A percentile compares a stretch with the other conserved stretches of the same genome.
phyloP scores from a whole-genome alignment of 1,140 invertebrate genomes.

The Drosophila subobscura region DNA sequence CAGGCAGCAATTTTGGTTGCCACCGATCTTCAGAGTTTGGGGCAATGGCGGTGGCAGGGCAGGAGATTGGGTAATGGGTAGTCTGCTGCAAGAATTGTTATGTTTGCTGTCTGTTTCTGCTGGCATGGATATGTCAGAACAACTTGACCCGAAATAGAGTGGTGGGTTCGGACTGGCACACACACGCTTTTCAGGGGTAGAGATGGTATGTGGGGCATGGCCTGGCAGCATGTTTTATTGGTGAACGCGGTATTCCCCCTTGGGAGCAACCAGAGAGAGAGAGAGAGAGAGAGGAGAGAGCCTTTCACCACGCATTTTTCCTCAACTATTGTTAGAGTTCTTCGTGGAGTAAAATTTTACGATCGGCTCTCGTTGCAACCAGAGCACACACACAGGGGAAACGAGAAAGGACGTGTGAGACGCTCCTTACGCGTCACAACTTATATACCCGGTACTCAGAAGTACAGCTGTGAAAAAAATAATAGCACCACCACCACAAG shows the following conservation, averaged over 20 bases:
- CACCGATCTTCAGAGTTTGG: too few species aligned
- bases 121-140: constrained; percentile 52
- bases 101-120: constrained; percentile 33
- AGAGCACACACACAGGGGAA: too few species aligned
- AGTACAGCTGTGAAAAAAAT: too few species aligned
- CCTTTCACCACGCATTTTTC: constrained; percentile 47
- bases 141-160: constrained; percentile 27
- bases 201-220: too few species aligned
- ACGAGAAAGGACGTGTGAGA: too few species aligned
- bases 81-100: constrained; percentile 45
- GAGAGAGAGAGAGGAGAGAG: neutral
- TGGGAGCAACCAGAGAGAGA: neutral
- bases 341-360: neutral
- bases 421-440: too few species aligned
- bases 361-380: too few species aligned
- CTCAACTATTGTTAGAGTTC: neutral
- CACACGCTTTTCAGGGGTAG: neutral
- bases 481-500: too few species aligned
- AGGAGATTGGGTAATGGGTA: neutral
- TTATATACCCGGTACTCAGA: too few species aligned
- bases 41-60: too few species aligned
- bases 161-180: neutral
- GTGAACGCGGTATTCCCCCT: too few species aligned
- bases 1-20: constrained; percentile 14
- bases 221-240: too few species aligned